Evolutionary conservation across 2,888 invertebrate genomes (phyloP).

Genomic region (Onthophagus sagittarius): DNA sequence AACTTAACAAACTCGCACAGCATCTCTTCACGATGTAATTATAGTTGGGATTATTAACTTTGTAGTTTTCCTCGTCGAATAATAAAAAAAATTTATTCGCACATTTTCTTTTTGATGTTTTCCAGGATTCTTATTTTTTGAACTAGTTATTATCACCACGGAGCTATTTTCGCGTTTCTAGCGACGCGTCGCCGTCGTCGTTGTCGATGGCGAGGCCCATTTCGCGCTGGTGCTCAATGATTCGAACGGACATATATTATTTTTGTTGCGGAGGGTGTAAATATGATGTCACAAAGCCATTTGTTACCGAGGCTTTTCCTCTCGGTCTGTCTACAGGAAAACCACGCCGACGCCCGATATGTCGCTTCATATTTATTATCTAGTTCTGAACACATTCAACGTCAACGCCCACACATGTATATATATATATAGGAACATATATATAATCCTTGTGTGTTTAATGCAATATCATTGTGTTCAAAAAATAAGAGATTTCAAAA

Average conservation of each 20-base stretch:
- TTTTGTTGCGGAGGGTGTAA: constrained; percentile 50
- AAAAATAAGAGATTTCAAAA: too few species aligned
- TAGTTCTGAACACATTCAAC: constrained; percentile 16
- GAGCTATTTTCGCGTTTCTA: constrained; percentile 15
- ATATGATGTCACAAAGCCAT: constrained; percentile 50
- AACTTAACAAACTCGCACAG: neutral
- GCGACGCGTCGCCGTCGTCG: constrained; percentile 13
- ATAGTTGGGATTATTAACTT: neutral
- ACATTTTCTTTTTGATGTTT: too few species aligned
- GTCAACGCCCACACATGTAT: neutral
- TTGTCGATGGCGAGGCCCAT: constrained; percentile 1
- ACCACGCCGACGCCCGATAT: constrained; percentile 47
- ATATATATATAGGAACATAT: neutral
- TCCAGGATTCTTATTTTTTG: neutral
- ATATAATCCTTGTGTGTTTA: too few species aligned
- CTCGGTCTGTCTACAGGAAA: constrained; percentile 46
- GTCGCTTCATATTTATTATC: constrained; percentile 47
- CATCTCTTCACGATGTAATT: neutral
- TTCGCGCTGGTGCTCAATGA: constrained; percentile 44
- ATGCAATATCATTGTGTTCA: too few species aligned
- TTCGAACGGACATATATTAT: constrained; percentile 50
- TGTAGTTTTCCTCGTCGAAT: too few species aligned
- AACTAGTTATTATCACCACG: constrained; percentile 1
- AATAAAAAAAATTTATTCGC: neutral
- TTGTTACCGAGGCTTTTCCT: constrained; percentile 46